Base-by-base conservation (phyloP, 2,888 invertebrate species). In the Gastracanthus pulcherrimus region DNA sequence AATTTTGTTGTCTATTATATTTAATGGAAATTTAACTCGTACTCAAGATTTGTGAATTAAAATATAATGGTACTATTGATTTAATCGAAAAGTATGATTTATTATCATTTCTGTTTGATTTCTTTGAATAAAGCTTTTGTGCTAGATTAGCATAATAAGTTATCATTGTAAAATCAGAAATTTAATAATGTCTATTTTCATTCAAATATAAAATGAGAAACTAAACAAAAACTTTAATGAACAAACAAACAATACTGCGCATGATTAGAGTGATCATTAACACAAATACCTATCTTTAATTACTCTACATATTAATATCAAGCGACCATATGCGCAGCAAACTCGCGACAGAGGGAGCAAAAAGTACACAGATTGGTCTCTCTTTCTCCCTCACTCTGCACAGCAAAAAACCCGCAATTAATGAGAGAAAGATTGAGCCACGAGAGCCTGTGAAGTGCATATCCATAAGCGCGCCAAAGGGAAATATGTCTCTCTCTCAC, bases 401-500 rank as follows among this genome's bases (percentile, higher is more conserved):
- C 31, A 19, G 60, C 5, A 66, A 26, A 75, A 34, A 62, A 13
- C 11, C 29, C 23, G 13, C 74, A 23, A 74, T 74, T 62, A 62
- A 74, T 29, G 34, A 74, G 41, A 60, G 58, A 60, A 62, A 62
- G 74, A 74, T 74, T 26, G 45, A 62, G 62, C 48, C 34, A 4
- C 19, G n/a, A 34, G 60, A 62, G 60, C 60, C 34, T 62, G 19
- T 19, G 60, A 29, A 31, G 16, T 48, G 26, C 26, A 26, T 38
- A 48, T 76, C 23, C 58, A 23, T 72, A 64, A 75, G 26, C 38
- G 38, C 45, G 45, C 62, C 41, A 48, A 78, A 64, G 81, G 84
- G 79, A 86, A 76, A 62, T 82, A 55, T 81, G 82, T 64, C 9
- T 81, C 82, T 55, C 55, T 19, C 11, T 26, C n/a, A n/a, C n/a